Percentiles rank a stretch among this genome's conserved stretches.
phyloP scores from a whole-genome alignment of 2,797 vertebrate genomes.

The Dipus sagitta region DNA sequence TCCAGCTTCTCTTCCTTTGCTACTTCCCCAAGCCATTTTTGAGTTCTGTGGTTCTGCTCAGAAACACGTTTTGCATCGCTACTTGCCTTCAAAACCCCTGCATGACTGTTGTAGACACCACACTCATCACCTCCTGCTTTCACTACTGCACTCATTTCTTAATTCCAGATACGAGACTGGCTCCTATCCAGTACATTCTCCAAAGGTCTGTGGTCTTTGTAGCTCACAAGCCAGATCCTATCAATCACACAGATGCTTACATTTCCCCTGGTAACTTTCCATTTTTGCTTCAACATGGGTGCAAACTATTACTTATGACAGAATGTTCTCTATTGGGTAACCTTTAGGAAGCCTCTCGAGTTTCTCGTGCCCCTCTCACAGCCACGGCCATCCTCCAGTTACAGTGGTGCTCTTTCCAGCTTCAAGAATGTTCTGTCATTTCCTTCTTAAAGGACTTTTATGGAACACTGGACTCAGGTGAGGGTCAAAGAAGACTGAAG shows the following conservation, averaged over 20 bases:
- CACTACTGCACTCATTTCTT: neutral
- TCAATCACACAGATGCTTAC: neutral
- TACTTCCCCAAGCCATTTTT: neutral
- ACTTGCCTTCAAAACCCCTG: neutral
- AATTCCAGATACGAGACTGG: neutral
- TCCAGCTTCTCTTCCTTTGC: neutral
- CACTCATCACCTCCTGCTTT: neutral
- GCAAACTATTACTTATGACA: neutral
- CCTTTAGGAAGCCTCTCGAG: neutral
- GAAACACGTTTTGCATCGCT: constrained; percentile 19
- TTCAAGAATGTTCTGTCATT: neutral
- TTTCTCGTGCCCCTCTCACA: neutral
- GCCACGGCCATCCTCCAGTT: neutral
- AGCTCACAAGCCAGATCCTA: neutral
- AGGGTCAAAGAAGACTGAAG: neutral
- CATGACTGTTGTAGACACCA: neutral
- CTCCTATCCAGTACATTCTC: neutral
- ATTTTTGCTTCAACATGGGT: neutral
- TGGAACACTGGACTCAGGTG: neutral
- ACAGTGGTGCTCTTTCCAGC: neutral
- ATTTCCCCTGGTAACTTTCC: neutral
- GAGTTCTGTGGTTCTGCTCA: neutral
- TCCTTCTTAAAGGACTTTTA: neutral
- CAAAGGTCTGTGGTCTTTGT: neutral
- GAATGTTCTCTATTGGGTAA: neutral